phyloP scores from a whole-genome alignment of 2,113 vertebrate species.

The Psilopsiagon aurifrons region DNA sequence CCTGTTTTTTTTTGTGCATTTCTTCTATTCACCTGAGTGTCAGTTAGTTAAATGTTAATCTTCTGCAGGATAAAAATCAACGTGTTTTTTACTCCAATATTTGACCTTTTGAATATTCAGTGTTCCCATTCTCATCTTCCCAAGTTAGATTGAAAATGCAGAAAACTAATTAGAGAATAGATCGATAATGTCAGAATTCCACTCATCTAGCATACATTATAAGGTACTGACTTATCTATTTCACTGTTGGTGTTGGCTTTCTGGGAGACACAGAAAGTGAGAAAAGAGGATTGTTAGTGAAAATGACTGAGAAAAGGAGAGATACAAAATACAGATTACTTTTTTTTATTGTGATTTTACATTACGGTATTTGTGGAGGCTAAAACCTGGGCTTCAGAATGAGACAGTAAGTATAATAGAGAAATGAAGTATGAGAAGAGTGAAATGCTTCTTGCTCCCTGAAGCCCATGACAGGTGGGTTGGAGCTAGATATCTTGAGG shows the following conservation, averaged over 20 bases:
- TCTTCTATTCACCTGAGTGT: neutral
- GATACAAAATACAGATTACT: neutral
- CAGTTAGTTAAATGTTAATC: conserved; percentile 28
- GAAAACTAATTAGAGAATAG: conserved; percentile 23
- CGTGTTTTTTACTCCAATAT: neutral
- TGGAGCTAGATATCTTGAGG: no score
- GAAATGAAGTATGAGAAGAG: neutral
- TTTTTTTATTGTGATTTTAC: neutral
- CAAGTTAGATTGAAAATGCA: conserved; percentile 5
- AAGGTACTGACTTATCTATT: neutral
- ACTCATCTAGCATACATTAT: neutral
- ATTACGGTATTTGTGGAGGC: neutral
- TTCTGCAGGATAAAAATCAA: neutral
- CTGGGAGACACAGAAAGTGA: neutral
- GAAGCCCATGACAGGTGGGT: neutral
- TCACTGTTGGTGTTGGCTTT: neutral
- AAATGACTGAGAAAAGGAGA: neutral
- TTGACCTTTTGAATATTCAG: conserved; percentile 45
- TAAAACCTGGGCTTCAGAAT: neutral
- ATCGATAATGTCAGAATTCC: conserved; percentile 30
- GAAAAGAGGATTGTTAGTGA: neutral
- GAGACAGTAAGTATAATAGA: neutral
- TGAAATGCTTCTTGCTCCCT: neutral
- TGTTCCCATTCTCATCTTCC: neutral
- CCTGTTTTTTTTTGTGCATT: neutral